A percentile compares a stretch with the other conserved stretches of the same genome.
Evolutionary conservation across 2,888 invertebrate genomes (phyloP).

Genomic region (Hydrotaea diabolus): DNA sequence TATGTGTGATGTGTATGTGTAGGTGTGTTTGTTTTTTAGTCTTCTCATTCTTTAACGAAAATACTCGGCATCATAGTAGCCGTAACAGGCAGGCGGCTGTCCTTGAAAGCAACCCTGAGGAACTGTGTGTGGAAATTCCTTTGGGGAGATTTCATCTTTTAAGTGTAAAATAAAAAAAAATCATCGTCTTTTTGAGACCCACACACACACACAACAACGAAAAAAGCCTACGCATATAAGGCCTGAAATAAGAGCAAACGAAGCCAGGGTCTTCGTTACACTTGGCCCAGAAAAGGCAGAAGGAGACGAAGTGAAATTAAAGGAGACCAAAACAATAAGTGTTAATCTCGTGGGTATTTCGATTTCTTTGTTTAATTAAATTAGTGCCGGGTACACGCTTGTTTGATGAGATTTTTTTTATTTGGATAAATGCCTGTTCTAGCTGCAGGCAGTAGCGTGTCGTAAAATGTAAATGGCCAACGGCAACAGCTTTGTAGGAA

Average conservation of each 20-base stretch:
- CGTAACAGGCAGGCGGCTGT: neutral
- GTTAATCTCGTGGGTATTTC: slow-evolving; percentile 26
- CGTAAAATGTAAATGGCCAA: no score
- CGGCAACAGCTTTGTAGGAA: no score
- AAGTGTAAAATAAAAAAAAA: slow-evolving; percentile 31
- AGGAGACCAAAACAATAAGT: slow-evolving; percentile 15
- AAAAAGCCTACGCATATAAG: neutral
- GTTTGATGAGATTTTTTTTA: neutral
- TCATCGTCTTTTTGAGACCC: neutral
- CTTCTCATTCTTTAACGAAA: neutral
- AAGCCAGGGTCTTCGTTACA: neutral
- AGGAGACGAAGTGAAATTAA: neutral
- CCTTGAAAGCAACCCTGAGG: slow-evolving; percentile 23
- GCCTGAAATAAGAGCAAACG: neutral
- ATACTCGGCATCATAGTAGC: neutral
- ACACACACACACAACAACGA: neutral
- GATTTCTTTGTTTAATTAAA: slow-evolving; percentile 25
- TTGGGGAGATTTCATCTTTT: slow-evolving; percentile 17
- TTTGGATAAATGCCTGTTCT: no score
- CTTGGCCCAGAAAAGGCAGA: neutral
- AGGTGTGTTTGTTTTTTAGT: neutral
- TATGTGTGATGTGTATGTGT: no score
- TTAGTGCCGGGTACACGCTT: neutral
- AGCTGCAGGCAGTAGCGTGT: neutral
- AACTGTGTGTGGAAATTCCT: slow-evolving; percentile 18